phyloP scores from a whole-genome alignment of 2,888 invertebrate genomes.

The Megaustenia siamemsis region DNA sequence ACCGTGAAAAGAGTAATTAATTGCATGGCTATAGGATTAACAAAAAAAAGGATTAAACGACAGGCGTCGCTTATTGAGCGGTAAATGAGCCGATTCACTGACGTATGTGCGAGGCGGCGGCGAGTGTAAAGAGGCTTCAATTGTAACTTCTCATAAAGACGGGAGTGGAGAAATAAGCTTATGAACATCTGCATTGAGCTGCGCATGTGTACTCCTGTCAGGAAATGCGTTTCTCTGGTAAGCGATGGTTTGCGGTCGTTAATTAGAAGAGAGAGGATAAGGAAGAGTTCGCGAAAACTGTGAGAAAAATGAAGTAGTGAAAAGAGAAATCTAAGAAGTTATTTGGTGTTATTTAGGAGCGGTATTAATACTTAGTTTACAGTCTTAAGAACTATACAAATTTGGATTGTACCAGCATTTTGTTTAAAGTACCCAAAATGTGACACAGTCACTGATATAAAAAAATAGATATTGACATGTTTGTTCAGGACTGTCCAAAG shows the following conservation, averaged over 20 bases:
- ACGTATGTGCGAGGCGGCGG: not conserved
- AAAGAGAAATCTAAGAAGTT: no score
- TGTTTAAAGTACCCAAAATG: no score
- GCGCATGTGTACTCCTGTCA: not conserved
- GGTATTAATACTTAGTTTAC: no score
- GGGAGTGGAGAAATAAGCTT: not conserved
- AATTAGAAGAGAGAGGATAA: not conserved
- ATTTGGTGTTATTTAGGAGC: no score
- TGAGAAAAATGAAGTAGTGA: no score
- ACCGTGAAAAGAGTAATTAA: constrained; percentile 37
- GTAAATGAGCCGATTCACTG: not conserved
- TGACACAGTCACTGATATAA: no score
- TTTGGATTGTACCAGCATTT: no score
- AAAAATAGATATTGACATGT: no score
- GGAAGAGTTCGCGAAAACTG: no score
- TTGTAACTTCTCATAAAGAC: not conserved
- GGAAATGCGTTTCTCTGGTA: constrained; percentile 33
- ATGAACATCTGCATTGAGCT: constrained; percentile 2
- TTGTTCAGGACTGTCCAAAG: no score
- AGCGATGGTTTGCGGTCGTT: not conserved
- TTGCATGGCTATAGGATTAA: constrained; percentile 4
- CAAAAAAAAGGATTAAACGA: not conserved
- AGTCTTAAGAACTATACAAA: no score
- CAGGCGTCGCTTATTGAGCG: constrained; percentile 4
- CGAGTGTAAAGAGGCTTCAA: not conserved